Percentiles rank a stretch among this genome's conserved stretches.
Evolutionary conservation across 30 jellyfish, hydroid and myxozoan genomes (phyloP).

Genomic region (Chrysaora quinquecirrha): DNA sequence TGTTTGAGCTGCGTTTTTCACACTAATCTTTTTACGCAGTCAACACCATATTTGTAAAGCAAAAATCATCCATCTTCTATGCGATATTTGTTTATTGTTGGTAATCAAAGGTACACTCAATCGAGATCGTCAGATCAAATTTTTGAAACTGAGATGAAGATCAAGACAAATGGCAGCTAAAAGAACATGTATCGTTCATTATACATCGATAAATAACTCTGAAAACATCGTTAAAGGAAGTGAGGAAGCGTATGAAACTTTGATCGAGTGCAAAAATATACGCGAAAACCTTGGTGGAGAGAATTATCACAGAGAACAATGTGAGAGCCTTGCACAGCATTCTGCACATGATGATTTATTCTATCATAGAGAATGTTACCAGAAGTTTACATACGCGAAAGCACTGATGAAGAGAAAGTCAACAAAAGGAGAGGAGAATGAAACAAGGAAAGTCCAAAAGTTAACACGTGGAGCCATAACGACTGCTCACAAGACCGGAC

Average conservation of each 20-base stretch:
- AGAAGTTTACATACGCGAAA: constrained; percentile 21
- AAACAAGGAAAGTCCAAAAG: neutral
- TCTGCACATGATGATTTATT: neutral
- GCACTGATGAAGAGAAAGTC: constrained; percentile 7
- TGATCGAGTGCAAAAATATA: constrained; percentile 22
- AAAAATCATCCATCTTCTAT: too few species aligned
- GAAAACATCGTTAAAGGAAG: neutral
- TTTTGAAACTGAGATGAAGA: too few species aligned
- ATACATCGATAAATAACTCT: neutral
- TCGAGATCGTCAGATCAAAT: too few species aligned
- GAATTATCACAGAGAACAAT: constrained; percentile 16
- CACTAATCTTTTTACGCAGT: too few species aligned
- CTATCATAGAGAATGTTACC: constrained; percentile 33
- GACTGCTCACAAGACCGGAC: neutral
- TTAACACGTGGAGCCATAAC: neutral
- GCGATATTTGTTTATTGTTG: too few species aligned
- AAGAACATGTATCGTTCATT: constrained; percentile 12
- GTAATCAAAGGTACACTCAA: too few species aligned
- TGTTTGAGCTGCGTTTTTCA: too few species aligned
- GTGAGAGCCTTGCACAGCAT: neutral
- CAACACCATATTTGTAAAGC: too few species aligned
- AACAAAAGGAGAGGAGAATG: neutral
- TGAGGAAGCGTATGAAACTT: neutral
- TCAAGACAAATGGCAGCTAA: too few species aligned
- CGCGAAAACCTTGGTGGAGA: constrained; percentile 35